Base-by-base conservation (phyloP, 2,888 invertebrate genomes). In the Philereme vetulata region DNA sequence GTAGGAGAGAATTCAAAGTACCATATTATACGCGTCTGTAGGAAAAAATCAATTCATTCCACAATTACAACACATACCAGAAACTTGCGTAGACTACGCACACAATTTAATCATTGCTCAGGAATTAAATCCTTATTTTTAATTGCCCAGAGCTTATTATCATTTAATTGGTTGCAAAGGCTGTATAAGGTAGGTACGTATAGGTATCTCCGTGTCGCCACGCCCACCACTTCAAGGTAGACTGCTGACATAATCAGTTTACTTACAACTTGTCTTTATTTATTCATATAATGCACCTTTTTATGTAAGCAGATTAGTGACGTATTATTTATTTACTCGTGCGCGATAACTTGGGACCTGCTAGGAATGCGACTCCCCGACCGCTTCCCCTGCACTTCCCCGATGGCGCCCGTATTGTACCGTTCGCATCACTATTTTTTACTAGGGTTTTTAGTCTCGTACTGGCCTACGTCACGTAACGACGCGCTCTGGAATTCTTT, bases 211-310 rank as follows among this genome's bases (percentile, higher is more conserved):
- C 54, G 48, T 57, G 54, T 44, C 33, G 54, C 60, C 64, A 64
- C 64, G 61, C 64, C 64, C 58, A 58, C 64, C 9, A 32, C 42
- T 51, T 52, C 64, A 64, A 64, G 64, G 64, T 46, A 64, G 60
- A 33, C 54, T 47, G 51, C 60, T 64, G 64, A 58, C 57, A 64
- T 64, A 60, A 64, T 47, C 54, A 51, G 47, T 43, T 53, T 57
- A 53, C 61, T 49, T 61, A 52, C 46, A 45, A 32, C 7, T 38
- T 44, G 36, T 52, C 6, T 38, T 55, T 55, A 49, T 45, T 52
- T 46, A 58, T 52, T 21, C 21, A 21, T 21, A 48, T 10, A 51
- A 49, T 47, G 32, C 34, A 46, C 9, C 46, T 45, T 52, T 57
- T 50, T 57, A 57, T 51, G 47, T 21, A 51, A 35, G 50, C 42